Conservation (phyloP, 2,113 vertebrate species). For the Mustela nigripes region DNA sequence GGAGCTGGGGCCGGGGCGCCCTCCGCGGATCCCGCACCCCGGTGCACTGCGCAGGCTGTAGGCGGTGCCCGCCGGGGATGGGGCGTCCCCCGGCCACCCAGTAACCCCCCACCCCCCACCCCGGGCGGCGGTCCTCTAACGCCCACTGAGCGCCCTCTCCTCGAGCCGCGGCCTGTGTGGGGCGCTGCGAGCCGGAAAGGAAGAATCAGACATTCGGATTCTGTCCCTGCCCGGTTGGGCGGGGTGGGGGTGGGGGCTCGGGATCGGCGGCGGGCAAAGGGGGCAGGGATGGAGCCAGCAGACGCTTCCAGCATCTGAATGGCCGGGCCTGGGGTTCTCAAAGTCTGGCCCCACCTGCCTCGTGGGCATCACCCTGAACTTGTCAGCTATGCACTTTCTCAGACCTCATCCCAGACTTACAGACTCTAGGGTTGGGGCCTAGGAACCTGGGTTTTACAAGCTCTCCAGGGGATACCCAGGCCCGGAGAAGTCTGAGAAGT, state of each 20-base stretch:
- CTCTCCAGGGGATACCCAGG: too few species aligned
- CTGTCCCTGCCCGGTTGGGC: not conserved
- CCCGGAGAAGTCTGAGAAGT: not conserved
- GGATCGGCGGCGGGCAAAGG: accelerated
- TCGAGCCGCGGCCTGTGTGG: not conserved
- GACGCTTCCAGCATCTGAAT: accelerated
- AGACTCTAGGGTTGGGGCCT: not conserved
- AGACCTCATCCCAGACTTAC: too few species aligned
- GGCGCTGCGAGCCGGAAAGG: not conserved
- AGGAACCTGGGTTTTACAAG: not conserved
- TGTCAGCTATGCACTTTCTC: not conserved
- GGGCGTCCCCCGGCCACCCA: not conserved
- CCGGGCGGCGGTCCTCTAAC: too few species aligned
- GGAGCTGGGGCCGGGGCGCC: not conserved
- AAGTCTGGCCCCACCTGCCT: not conserved
- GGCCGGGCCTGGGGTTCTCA: not conserved
- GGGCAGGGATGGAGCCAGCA: accelerated
- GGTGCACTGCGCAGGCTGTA: not conserved
- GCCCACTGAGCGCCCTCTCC: not conserved
- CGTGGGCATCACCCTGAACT: not conserved
- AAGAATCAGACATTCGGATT: not conserved
- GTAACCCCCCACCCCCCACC: not conserved
- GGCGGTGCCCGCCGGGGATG: not conserved
- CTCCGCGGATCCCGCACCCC: not conserved
- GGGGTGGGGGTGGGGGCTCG: not conserved